Conservation (phyloP, 2,113 vertebrate genomes). For the Cynopterus brachyotis region DNA sequence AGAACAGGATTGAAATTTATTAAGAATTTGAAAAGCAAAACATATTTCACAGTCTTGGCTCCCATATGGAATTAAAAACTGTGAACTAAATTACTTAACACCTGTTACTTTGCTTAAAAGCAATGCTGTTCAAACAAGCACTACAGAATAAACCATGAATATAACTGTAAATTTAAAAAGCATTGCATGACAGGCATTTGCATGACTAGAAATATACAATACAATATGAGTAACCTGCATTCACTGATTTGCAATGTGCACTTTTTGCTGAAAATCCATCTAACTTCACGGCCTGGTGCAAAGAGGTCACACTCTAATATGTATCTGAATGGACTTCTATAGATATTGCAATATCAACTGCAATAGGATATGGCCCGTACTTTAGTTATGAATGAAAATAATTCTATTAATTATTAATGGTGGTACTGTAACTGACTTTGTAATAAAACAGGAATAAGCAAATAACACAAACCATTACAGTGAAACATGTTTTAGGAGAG, state of each 20-base stretch:
- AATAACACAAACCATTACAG: not conserved
- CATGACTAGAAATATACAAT: not conserved
- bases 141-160: not conserved
- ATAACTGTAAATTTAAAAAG: not conserved
- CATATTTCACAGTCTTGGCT: constrained; percentile 25
- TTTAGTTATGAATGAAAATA: not conserved
- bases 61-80: not conserved
- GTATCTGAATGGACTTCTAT: not conserved
- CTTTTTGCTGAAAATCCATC: not conserved
- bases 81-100: constrained; percentile 28
- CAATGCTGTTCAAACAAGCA: not conserved
- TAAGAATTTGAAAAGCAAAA: constrained; percentile 60
- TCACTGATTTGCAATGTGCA: not conserved
- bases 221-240: not conserved
- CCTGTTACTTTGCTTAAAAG: not conserved
- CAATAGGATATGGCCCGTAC: not conserved
- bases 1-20: constrained; percentile 66
- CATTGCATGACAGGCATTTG: not conserved
- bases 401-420: constrained; percentile 1
- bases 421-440: not conserved
- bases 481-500: not conserved
- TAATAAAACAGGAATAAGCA: not conserved
- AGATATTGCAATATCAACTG: not conserved
- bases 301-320: not conserved
- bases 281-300: not conserved